These are phyloP conservation scores for Epinotia bilunana DNA, from an alignment of 2,888 invertebrate genomes.

Conservation along the genomic window DNA sequence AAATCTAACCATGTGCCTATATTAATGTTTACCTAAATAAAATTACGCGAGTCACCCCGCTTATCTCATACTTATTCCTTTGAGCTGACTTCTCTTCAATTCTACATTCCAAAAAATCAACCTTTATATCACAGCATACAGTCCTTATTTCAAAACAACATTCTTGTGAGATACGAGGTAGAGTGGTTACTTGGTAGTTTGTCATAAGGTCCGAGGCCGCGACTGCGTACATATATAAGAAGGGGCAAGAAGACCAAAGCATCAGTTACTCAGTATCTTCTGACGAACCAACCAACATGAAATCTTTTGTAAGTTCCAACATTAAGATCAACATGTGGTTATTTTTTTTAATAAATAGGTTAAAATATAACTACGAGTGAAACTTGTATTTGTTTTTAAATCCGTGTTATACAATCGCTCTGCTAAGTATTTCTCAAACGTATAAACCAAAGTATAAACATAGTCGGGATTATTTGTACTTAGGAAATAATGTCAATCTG, in stretches of 20 bases:
- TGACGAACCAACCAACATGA: conserved; percentile 53
- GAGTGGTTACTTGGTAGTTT: conserved; percentile 35
- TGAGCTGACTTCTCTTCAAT: not conserved
- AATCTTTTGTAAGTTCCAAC: conserved; percentile 56
- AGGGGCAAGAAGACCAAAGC: conserved; percentile 27
- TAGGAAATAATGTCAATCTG: too few species aligned
- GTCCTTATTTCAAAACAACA: not conserved
- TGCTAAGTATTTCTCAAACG: too few species aligned
- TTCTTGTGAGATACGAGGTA: not conserved
- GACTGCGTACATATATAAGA: conserved; percentile 50
- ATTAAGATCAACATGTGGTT: not conserved
- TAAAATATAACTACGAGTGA: too few species aligned
- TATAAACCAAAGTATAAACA: too few species aligned
- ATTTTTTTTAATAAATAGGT: too few species aligned
- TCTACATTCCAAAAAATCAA: not conserved
- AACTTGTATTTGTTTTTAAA: too few species aligned
- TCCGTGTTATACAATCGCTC: too few species aligned
- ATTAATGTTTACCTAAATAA: not conserved
- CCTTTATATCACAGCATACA: not conserved
- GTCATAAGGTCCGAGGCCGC: conserved; percentile 51
- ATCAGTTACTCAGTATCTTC: conserved; percentile 48
- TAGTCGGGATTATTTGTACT: too few species aligned
- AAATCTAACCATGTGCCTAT: not conserved
- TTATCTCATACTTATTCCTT: not conserved
- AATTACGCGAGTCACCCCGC: conserved; percentile 50